Percentiles rank a stretch among this genome's conserved stretches.
Evolutionary conservation across 2,888 invertebrate genomes (phyloP).

Genomic region (Acanthosoma haemorrhoidale): DNA sequence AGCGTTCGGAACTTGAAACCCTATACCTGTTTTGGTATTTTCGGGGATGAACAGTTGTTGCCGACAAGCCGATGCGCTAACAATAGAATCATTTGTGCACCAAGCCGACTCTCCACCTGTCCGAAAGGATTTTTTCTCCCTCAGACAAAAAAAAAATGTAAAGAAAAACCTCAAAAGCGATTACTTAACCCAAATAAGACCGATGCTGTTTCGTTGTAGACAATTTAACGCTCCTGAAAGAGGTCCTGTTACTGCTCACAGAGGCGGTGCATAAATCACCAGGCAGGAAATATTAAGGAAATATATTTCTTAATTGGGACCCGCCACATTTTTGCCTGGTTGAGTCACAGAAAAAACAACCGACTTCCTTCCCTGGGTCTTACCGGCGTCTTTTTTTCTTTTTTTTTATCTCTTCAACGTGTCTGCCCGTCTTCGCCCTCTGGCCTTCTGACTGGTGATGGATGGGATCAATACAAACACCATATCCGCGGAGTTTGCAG

Average conservation of each 20-base stretch:
- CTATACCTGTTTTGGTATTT: too few species aligned
- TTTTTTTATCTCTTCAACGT: too few species aligned
- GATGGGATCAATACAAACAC: too few species aligned
- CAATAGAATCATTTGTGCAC: too few species aligned
- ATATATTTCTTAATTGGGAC: constrained; percentile 15
- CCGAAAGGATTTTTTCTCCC: neutral
- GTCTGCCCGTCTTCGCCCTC: too few species aligned
- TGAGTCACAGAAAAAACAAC: neutral
- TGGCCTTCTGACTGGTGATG: too few species aligned
- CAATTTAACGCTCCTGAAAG: constrained; percentile 20
- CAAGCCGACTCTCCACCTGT: neutral
- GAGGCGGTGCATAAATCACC: neutral
- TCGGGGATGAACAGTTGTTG: too few species aligned
- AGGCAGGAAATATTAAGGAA: constrained; percentile 24
- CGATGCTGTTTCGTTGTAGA: constrained; percentile 16
- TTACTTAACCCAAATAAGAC: constrained; percentile 19
- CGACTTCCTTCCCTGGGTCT: neutral
- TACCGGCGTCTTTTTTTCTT: neutral
- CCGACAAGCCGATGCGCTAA: too few species aligned
- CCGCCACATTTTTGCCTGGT: constrained; percentile 5
- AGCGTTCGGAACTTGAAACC: too few species aligned
- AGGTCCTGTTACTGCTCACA: neutral
- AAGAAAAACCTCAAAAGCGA: too few species aligned
- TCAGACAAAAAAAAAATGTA: neutral
- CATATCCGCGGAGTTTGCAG: too few species aligned